Percentiles rank a stretch among this genome's conserved stretches.
Conservation (phyloP, 2,113 vertebrate species). For the Grammomys surdaster region DNA sequence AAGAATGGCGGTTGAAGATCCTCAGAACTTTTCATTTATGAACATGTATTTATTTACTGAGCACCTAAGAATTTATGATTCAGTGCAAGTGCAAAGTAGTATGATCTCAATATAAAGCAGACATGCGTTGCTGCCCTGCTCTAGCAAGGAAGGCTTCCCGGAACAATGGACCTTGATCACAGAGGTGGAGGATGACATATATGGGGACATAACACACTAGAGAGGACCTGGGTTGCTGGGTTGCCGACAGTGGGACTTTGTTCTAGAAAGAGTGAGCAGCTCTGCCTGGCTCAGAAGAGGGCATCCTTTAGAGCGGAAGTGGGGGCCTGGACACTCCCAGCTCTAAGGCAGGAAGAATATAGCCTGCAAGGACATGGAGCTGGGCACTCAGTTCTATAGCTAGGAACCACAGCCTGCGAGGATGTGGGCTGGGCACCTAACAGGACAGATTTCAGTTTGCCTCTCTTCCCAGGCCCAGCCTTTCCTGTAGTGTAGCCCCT, state of each 20-base stretch:
- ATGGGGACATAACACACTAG: neutral
- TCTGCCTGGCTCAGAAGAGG: neutral
- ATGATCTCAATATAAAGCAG: neutral
- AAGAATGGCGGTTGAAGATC: neutral
- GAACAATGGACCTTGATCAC: neutral
- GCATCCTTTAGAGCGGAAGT: neutral
- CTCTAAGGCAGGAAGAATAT: accelerated
- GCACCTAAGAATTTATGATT: neutral
- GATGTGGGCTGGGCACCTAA: neutral
- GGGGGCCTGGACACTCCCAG: neutral
- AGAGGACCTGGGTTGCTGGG: neutral
- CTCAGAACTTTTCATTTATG: neutral
- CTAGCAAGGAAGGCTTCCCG: neutral
- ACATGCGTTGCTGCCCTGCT: neutral
- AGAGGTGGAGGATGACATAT: neutral
- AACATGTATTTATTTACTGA: neutral
- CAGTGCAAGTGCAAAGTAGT: neutral
- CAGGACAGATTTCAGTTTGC: neutral
- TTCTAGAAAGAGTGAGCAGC: neutral
- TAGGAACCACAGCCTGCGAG: neutral
- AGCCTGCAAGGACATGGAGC: neutral
- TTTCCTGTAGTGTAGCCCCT: neutral
- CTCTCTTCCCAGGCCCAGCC: neutral
- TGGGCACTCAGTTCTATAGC: too few species aligned
- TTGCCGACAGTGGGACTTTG: neutral